Evolutionary conservation across 2,113 vertebrate species (phyloP), one percentile per base, ranked within the genome.

Genomic region (Todiramphus saurophagus): DNA sequence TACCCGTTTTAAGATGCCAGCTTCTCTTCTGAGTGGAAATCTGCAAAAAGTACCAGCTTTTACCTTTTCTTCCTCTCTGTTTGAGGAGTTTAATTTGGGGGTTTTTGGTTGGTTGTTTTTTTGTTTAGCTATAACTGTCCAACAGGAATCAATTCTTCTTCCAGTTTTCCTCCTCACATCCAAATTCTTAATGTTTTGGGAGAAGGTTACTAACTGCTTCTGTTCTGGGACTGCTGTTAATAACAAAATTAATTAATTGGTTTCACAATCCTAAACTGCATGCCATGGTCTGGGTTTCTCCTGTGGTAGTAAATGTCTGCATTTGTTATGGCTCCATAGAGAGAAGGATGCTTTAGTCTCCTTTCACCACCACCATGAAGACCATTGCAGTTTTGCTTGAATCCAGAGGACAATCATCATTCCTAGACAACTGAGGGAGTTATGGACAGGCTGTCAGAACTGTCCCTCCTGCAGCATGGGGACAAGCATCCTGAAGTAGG

Each of bases 1-100:
- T 85, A 60, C 88, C 76, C 77, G 11, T 89, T 94, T 86, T 84
- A 93, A 88, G 76, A 90, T 72, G 51, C 76, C 68, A 95, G 48
- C 27, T 89, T 31, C 21, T 70, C 53, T 90, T 92, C 64, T 68
- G 76, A 93, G 72, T 90, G 43, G 68, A 68, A 86, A 92, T 64
- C 53, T 76, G 69, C 20, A 90, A 83, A 86, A 92, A 58, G 31
- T 51, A 87, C 30, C 35, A 64, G 25, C 5, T 78, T 93, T 84
- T 89, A 58, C 44, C 48, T 90, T 76, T 63, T 92, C 43, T 81
- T 94, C 79, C 50, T 70, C 58, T 58, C 18, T 51, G 2, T 74
- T 76, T 59, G 16, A 30, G 33, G 16, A 2, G 16, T 4, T 70
- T 92, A n/a, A 63, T 79, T 50, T 39, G 7, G 24, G n/a, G 28